Evolutionary conservation across 2,113 vertebrate genomes (phyloP).

Genomic region (Microcebus griseorufus): DNA sequence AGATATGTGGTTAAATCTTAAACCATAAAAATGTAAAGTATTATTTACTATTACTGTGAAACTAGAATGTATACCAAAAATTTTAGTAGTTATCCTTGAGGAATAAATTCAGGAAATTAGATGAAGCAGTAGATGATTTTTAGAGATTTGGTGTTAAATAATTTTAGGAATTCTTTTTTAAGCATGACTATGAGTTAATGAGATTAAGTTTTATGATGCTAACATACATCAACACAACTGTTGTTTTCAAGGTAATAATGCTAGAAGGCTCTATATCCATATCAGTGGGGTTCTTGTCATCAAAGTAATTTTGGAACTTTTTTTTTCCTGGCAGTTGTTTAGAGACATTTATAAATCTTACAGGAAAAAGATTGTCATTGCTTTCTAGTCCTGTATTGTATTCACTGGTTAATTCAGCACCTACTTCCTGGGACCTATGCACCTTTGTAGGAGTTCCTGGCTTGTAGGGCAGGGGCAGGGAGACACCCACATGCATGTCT

Average conservation of each 20-base stretch:
- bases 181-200: not conserved
- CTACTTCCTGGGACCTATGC: not conserved
- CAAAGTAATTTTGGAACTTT: not conserved
- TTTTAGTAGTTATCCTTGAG: not conserved
- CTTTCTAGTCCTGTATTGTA: not conserved
- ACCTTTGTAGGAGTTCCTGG: not conserved
- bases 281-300: not conserved
- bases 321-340: not conserved
- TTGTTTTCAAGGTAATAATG: not conserved
- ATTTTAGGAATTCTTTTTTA: constrained; percentile 6
- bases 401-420: not conserved
- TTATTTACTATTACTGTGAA: not conserved
- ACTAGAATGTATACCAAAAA: not conserved
- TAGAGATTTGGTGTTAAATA: not conserved
- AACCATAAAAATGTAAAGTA: not conserved
- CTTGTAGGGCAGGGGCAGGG: not conserved
- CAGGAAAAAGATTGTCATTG: not conserved
- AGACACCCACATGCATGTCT: not conserved
- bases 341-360: not conserved
- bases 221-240: not conserved
- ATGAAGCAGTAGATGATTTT: not conserved
- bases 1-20: not conserved
- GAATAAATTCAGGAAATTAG: not conserved
- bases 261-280: not conserved
- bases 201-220: not conserved